Percentiles rank a stretch among this genome's conserved stretches.
phyloP scores from a whole-genome alignment of 2,113 vertebrate genomes.

The Cottus gobio region DNA sequence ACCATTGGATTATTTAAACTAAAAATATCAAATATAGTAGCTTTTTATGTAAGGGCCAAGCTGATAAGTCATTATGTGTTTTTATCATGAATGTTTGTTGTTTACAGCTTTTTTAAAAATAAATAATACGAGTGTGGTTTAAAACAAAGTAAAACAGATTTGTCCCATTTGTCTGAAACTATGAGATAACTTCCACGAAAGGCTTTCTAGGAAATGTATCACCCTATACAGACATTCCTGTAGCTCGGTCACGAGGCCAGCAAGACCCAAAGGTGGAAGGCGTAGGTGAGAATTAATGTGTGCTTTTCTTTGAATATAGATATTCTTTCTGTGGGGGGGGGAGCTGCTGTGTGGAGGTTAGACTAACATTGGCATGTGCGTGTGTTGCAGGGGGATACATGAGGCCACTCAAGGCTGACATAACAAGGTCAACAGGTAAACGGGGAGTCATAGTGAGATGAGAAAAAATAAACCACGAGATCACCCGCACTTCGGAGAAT shows the following conservation, averaged over 20 bases:
- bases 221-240: slow-evolving; percentile 14
- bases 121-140: neutral
- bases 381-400: neutral
- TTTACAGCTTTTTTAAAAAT: neutral
- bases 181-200: neutral
- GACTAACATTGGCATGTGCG: neutral
- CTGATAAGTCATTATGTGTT: neutral
- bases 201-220: slow-evolving; percentile 12
- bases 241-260: neutral
- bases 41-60: neutral
- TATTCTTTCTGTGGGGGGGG: neutral
- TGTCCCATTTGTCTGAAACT: neutral
- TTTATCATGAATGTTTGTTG: neutral
- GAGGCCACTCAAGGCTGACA: slow-evolving; percentile 33
- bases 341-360: slow-evolving; percentile 9
- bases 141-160: neutral
- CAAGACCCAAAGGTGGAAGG: neutral
- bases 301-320: neutral
- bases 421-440: slow-evolving; percentile 34
- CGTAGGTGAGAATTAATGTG: neutral
- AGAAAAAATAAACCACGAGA: slow-evolving; percentile 39
- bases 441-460: slow-evolving; percentile 31
- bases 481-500: slow-evolving; percentile 72
- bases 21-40: neutral
- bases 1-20: slow-evolving; percentile 7